Percentiles rank a stretch among this genome's conserved stretches.
These are phyloP conservation scores for Orthosia cruda DNA, from an alignment of 2,888 invertebrate species.

Conservation along the genomic window DNA sequence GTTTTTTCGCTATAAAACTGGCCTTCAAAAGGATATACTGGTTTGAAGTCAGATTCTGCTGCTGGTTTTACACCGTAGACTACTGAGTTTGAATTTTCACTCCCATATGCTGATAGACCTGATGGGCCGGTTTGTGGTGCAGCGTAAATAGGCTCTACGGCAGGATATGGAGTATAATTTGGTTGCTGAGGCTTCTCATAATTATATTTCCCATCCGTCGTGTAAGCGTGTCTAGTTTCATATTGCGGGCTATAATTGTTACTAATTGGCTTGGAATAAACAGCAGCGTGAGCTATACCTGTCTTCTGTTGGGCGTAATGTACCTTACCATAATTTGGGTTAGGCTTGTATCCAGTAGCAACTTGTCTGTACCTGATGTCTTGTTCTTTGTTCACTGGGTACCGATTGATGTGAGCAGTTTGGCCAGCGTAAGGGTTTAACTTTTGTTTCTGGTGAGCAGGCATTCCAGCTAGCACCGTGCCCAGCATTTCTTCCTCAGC, in stretches of 20 bases:
- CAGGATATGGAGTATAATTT: slow-evolving; percentile 83
- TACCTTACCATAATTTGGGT: slow-evolving; percentile 77
- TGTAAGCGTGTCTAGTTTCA: slow-evolving; percentile 86
- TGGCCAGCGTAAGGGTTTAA: slow-evolving; percentile 88
- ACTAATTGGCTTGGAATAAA: slow-evolving; percentile 83
- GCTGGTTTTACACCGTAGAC: slow-evolving; percentile 89
- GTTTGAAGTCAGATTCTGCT: slow-evolving; percentile 87
- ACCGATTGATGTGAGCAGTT: slow-evolving; percentile 84
- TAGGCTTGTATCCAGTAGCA: slow-evolving; percentile 84
- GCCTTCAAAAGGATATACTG: slow-evolving; percentile 88
- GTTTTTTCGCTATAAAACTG: slow-evolving; percentile 87
- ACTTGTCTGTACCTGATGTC: slow-evolving; percentile 89
- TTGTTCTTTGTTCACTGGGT: slow-evolving; percentile 87
- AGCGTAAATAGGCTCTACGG: slow-evolving; percentile 88
- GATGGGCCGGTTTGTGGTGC: slow-evolving; percentile 86
- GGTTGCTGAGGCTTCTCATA: slow-evolving; percentile 82
- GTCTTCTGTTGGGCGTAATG: slow-evolving; percentile 90
- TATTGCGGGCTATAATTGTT: slow-evolving; percentile 84
- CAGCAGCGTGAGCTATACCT: slow-evolving; percentile 88
- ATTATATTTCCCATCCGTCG: slow-evolving; percentile 84
- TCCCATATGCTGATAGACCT: slow-evolving; percentile 82
- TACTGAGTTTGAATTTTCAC: slow-evolving; percentile 83
- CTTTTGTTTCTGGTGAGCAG: slow-evolving; percentile 87
- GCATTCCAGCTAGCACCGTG: slow-evolving; percentile 94
- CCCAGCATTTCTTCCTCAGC: slow-evolving; percentile 95